Evolutionary conservation across 2,113 vertebrate genomes (phyloP).

Genomic region (Melierax canorus): DNA sequence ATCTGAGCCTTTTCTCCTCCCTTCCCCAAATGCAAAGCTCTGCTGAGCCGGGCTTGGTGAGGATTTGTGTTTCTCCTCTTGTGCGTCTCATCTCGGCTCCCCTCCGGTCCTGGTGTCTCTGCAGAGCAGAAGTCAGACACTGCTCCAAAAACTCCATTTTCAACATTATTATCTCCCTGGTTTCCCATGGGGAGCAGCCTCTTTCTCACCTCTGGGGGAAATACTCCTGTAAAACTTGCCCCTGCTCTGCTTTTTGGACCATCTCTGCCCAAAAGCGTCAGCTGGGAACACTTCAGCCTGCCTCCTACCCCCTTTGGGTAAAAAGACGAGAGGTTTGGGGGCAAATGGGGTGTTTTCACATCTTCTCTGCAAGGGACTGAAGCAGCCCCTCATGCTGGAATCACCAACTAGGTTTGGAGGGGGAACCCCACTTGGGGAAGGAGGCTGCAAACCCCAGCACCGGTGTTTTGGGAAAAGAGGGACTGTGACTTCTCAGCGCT

Average conservation of each 20-base stretch:
- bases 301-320: background rate
- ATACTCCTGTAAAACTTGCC: background rate
- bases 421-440: background rate
- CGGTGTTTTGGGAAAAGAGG: fast-evolving
- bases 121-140: background rate
- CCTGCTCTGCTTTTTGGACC: background rate
- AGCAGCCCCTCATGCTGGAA: background rate
- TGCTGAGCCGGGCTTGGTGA: background rate
- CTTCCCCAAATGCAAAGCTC: background rate
- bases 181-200: background rate
- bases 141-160: background rate
- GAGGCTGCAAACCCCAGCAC: background rate
- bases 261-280: background rate
- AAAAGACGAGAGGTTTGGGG: background rate
- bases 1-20: too few relatives aligned
- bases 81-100: background rate
- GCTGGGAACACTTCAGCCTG: background rate
- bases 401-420: background rate
- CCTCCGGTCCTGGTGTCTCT: background rate
- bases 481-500: fast-evolving
- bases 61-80: background rate
- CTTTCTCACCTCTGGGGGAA: background rate
- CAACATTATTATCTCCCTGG: too few relatives aligned
- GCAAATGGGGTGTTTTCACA: background rate
- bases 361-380: background rate